Base-by-base conservation (phyloP, 1,140 invertebrate genomes). In the Mycetomoellerius zeteki region DNA sequence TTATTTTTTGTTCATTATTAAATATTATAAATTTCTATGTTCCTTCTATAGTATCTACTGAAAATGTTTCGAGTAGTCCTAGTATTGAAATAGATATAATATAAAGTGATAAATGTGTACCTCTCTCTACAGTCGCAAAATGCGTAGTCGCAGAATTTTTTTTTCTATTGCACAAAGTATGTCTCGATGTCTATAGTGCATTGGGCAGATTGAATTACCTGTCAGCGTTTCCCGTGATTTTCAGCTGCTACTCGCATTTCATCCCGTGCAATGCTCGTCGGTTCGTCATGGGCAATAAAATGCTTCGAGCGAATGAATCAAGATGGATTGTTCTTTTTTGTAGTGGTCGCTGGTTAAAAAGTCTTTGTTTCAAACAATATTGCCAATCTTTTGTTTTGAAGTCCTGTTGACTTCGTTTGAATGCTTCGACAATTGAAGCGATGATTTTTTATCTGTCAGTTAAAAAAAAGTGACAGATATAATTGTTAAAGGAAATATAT, bases 201-300 rank as follows among this genome's bases (percentile, higher is more conserved):
- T 85, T 77, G 30, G 27, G 19, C 52, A 58, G 86, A 88, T 89
- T 77, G 73, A 88, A 85, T 89, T 87, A 78, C 65, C 73, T 72
- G 80, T 76, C 86, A 82, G 76, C 87, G 60, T 81, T 81, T 81
- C 37, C 19, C 37, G 72, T 33, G 80, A 88, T 78, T 85, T 73
- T 85, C 21, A 81, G n/a, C 14, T 14, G 56, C 52, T 73, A 47
- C 58, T 87, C 69, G 54, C 71, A 54, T 27, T 76, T 72, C 47
- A 72, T 60, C 7, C 27, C 19, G 64, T 10, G 19, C 30, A 14
- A 21, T 19, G 67, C 52, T 67, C 7, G 69, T 50, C 54, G 30
- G 19, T 80, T 80, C n/a, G 33, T 89, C 52, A 60, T 71, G 58
- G 65, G 10, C 54, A 65, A 89, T 85, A 73, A 89, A 87, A 89